These are phyloP conservation scores for Hybognathus amarus DNA, from an alignment of 2,797 vertebrate species.

Conservation along the genomic window DNA sequence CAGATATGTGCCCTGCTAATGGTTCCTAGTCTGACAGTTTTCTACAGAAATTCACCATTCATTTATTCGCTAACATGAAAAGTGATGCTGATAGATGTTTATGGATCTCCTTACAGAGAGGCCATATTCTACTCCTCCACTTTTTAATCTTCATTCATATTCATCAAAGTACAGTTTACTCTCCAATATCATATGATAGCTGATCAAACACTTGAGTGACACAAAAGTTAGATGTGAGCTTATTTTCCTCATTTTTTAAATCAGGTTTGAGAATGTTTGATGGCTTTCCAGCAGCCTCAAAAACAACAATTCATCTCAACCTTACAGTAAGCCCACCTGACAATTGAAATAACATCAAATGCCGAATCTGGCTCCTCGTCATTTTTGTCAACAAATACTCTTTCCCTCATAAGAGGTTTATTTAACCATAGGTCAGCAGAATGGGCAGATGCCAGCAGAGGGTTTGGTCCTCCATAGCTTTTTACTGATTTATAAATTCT, in stretches of 20 bases:
- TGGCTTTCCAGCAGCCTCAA: neutral
- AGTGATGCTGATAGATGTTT: slow-evolving; percentile 28
- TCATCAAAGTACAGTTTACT: neutral
- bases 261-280: slow-evolving; percentile 13
- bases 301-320: neutral
- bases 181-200: neutral
- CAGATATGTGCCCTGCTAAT: neutral
- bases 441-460: slow-evolving; percentile 42
- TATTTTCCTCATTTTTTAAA: neutral
- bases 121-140: neutral
- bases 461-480: slow-evolving; percentile 38
- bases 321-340: neutral
- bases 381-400: slow-evolving; percentile 49
- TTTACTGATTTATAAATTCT: slow-evolving; percentile 58
- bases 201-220: slow-evolving; percentile 15
- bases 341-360: neutral
- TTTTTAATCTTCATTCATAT: slow-evolving; percentile 2
- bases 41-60: slow-evolving; percentile 13
- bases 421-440: slow-evolving; percentile 47
- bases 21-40: neutral
- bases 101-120: slow-evolving; percentile 11
- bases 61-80: neutral
- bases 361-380: slow-evolving; percentile 49
- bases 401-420: slow-evolving; percentile 30
- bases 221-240: neutral